A percentile compares a stretch with the other conserved stretches of the same genome.
Conservation (phyloP, 1,140 invertebrate species). For the Brachionus plicatilis region DNA sequence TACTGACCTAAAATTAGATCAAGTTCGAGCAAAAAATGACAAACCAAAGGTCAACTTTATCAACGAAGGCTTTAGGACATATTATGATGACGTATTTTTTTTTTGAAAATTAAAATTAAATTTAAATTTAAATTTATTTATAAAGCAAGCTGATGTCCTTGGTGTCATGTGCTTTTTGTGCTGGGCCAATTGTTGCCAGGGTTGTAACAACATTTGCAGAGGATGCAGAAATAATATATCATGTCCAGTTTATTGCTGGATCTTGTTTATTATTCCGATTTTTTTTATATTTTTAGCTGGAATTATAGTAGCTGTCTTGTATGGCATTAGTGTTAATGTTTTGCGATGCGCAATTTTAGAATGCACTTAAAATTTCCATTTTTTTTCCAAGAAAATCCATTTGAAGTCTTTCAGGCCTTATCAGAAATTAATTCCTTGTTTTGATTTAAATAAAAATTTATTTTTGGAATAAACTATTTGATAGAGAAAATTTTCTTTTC, state of each 20-base stretch:
- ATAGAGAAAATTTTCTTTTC: too few species aligned
- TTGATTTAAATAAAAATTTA: not conserved
- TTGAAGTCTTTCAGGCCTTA: not conserved
- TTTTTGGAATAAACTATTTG: not conserved
- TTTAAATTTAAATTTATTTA: not conserved
- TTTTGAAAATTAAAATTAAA: not conserved
- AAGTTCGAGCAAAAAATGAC: not conserved
- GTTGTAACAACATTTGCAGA: slow-evolving; percentile 28
- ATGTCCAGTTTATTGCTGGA: slow-evolving; percentile 31
- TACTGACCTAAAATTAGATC: not conserved
- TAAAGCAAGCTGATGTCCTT: slow-evolving; percentile 20
- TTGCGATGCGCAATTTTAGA: not conserved
- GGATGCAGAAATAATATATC: slow-evolving; percentile 33
- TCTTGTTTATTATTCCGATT: slow-evolving; percentile 24
- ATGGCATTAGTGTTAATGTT: not conserved
- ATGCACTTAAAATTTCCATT: not conserved
- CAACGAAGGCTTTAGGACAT: slow-evolving; percentile 26
- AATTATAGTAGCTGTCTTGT: not conserved
- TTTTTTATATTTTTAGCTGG: not conserved
- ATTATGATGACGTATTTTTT: slow-evolving; percentile 32
- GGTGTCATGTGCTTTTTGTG: slow-evolving; percentile 36
- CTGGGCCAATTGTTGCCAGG: slow-evolving; percentile 6
- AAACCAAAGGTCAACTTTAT: not conserved
- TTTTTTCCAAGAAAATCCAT: not conserved
- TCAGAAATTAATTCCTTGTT: not conserved